Conservation (phyloP, 2,113 vertebrate genomes). For the Prolemur simus region DNA sequence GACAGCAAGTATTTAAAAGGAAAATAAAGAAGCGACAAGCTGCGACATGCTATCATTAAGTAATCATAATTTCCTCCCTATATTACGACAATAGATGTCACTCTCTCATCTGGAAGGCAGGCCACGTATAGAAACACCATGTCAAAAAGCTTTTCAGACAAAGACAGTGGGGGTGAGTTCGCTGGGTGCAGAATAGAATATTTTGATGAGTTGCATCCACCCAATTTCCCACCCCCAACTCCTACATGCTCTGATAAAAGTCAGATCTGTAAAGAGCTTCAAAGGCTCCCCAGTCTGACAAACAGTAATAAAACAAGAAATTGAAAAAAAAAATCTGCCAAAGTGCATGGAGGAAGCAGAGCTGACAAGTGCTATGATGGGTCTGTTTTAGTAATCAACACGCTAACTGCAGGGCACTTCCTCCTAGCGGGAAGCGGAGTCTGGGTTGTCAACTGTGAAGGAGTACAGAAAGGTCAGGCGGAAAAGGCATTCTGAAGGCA, state of each 20-base stretch:
- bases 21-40: constrained; percentile 79
- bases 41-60: constrained; percentile 85
- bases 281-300: not conserved
- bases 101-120: constrained; percentile 79
- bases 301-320: constrained; percentile 71
- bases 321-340: not conserved
- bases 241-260: constrained; percentile 74
- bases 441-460: constrained; percentile 60
- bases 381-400: constrained; percentile 72
- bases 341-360: constrained; percentile 44
- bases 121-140: constrained; percentile 77
- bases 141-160: constrained; percentile 82
- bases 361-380: constrained; percentile 49
- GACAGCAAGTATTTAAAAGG: constrained; percentile 73
- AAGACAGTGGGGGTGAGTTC: constrained; percentile 70
- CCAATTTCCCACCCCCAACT: constrained; percentile 62
- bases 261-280: constrained; percentile 72
- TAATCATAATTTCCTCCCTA: constrained; percentile 83
- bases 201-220: constrained; percentile 81
- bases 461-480: constrained; percentile 63
- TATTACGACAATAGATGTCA: constrained; percentile 86
- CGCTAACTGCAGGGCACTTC: constrained; percentile 59
- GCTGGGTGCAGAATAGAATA: constrained; percentile 76
- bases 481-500: not conserved
- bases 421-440: constrained; percentile 41